Evolutionary conservation across 2,113 vertebrate species (phyloP).

Genomic region (Isichthys henryi): DNA sequence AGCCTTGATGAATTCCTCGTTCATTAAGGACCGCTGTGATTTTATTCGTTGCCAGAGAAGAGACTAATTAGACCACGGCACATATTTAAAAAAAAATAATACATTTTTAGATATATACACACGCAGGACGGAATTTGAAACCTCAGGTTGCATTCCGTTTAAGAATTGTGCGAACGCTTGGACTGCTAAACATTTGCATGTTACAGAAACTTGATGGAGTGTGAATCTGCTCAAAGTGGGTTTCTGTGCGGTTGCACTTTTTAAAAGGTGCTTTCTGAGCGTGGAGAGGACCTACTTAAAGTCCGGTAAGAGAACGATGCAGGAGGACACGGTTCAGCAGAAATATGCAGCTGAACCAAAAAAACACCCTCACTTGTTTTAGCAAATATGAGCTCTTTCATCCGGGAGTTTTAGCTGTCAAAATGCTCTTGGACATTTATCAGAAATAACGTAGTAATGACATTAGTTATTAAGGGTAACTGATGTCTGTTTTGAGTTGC

Average conservation of each 20-base stretch:
- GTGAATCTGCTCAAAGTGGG: not conserved
- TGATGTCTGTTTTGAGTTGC: not conserved
- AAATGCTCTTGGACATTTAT: not conserved
- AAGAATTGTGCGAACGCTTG: not conserved
- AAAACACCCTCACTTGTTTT: not conserved
- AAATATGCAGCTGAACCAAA: not conserved
- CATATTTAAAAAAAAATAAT: not conserved
- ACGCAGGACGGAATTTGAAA: not conserved
- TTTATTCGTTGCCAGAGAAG: constrained; percentile 46
- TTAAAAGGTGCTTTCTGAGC: constrained; percentile 7
- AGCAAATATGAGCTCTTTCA: not conserved
- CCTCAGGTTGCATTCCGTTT: too few species aligned
- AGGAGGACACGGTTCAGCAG: not conserved
- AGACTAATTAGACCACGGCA: constrained; percentile 33
- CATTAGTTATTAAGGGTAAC: not conserved
- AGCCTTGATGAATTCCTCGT: constrained; percentile 40
- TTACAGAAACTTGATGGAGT: not conserved
- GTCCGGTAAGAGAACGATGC: not conserved
- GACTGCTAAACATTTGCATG: not conserved
- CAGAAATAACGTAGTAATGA: not conserved
- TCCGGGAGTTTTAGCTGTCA: not conserved
- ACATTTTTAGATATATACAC: not conserved
- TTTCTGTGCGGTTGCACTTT: not conserved
- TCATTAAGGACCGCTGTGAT: constrained; percentile 44
- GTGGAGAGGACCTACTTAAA: not conserved